Evolutionary conservation across 1,140 invertebrate genomes (phyloP), one percentile per base, ranked within the genome.

Genomic region (Drosophila lini): DNA sequence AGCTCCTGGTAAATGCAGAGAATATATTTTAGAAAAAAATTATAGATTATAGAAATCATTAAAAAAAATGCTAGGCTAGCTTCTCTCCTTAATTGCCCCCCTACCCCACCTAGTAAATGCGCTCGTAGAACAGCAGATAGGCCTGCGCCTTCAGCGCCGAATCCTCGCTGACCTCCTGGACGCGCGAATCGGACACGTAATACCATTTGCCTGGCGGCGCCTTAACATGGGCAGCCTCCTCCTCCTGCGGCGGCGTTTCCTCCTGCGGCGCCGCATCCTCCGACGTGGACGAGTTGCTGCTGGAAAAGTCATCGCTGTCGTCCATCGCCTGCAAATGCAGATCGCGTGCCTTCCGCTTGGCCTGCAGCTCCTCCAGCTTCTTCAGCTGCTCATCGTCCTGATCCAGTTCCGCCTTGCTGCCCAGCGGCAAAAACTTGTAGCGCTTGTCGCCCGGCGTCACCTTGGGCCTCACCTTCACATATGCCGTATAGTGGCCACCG

Each of bases 61-160:
- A 13, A 50, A 68, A 42, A 45, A 13, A 10, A 1, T 47, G 45
- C 50, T 63, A 55, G 36, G 34, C 56, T 34, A 41, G 22, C 44
- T 69, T 40, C 13, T 40, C 13, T 28, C 16, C 5, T 15, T 16
- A 22, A 22, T 0, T 11, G 6, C 16, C 4, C n/a, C 5, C 10
- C 13, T 11, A 19, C 38, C 42, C 31, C 60, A n/a, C 36, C 48
- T 95, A 96, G 86, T 95, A 93, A 86, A 97, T 95, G 91, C 97
- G 94, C 93, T 99, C 98, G 93, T 99, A 99, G 93, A 99, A 99
- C 16, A 99, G 94, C 44, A 99, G 94, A 93, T 99, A 99, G n/a
- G 98, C 98, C 93, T 99, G 96, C 41, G 95, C 95, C 73, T 94
- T 94, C n/a, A 98, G 93, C 42, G 99, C 98, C 55, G 94, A 94